Conservation (phyloP, 1,140 invertebrate species). For the Bombus sibiricus region DNA sequence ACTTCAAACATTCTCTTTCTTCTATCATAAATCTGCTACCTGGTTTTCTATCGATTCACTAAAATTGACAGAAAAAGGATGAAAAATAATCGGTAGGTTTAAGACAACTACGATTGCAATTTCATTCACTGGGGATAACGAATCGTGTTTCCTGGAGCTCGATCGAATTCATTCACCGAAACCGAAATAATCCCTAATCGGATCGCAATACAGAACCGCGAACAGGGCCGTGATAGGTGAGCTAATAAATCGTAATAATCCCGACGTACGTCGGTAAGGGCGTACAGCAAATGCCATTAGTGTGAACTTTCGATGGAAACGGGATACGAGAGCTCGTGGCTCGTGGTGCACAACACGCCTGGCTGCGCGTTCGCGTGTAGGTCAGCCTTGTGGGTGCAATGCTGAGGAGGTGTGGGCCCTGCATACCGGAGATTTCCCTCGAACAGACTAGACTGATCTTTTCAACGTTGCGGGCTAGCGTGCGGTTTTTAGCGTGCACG, state of each 20-base stretch:
- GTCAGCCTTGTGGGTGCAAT: constrained; percentile 69
- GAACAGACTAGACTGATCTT: constrained; percentile 47
- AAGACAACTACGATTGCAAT: too few species aligned
- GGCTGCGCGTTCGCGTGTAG: constrained; percentile 63
- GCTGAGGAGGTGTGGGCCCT: constrained; percentile 60
- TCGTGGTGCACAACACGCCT: background rate
- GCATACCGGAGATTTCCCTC: constrained; percentile 66
- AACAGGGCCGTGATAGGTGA: constrained; percentile 70
- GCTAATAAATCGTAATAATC: constrained; percentile 77
- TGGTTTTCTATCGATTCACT: too few species aligned
- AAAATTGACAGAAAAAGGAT: too few species aligned
- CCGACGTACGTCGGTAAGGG: constrained; percentile 23
- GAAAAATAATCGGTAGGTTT: too few species aligned
- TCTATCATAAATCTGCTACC: too few species aligned
- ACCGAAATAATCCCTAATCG: constrained; percentile 57
- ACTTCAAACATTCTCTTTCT: too few species aligned
- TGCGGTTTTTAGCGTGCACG: constrained; percentile 2
- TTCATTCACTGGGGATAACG: background rate
- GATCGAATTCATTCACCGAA: background rate
- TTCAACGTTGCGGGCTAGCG: constrained; percentile 27
- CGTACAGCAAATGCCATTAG: constrained; percentile 77
- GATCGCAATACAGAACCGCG: constrained; percentile 65
- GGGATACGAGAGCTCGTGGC: constrained; percentile 61
- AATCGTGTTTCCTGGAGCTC: background rate
- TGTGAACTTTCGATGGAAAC: constrained; percentile 78